Conservation (phyloP, 2,797 vertebrate species). For the Brachyalestes nurse region DNA sequence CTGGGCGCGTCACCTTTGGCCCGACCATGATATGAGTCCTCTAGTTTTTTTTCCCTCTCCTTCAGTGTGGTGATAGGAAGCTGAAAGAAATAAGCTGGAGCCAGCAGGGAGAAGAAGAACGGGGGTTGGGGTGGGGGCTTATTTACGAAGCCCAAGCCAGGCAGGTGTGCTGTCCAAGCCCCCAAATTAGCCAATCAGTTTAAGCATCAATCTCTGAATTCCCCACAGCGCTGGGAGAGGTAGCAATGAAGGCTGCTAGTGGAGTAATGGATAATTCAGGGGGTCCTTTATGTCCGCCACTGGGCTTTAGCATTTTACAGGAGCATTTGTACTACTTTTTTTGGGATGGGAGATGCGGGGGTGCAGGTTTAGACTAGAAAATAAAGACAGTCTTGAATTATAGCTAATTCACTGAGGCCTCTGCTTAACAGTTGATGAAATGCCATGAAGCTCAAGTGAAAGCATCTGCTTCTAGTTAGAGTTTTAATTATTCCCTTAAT, state of each 20-base stretch:
- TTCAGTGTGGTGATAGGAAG: constrained; percentile 75
- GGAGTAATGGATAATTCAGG: constrained; percentile 52
- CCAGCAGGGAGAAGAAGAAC: constrained; percentile 67
- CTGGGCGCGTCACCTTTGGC: constrained; percentile 95
- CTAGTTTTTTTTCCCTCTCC: constrained; percentile 73
- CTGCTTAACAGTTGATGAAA: constrained; percentile 25
- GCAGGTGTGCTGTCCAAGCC: constrained; percentile 84
- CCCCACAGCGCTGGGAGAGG: constrained; percentile 61
- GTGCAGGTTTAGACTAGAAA: background rate
- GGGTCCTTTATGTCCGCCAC: constrained; percentile 23
- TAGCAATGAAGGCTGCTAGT: constrained; percentile 25
- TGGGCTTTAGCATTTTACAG: constrained; percentile 12
- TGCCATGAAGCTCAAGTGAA: constrained; percentile 3
- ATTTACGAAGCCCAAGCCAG: constrained; percentile 91
- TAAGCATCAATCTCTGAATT: constrained; percentile 80
- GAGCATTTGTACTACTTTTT: constrained; percentile 9
- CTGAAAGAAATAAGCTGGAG: constrained; percentile 72
- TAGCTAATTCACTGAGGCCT: constrained; percentile 9
- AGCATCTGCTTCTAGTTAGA: constrained; percentile 20
- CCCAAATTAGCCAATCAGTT: constrained; percentile 89
- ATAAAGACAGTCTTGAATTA: background rate
- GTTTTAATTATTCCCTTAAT: constrained; percentile 19
- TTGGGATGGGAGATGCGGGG: background rate
- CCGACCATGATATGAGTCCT: constrained; percentile 90
- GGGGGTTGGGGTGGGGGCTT: constrained; percentile 62